Evolutionary conservation across 2,113 vertebrate genomes (phyloP), one percentile per base, ranked within the genome.

Genomic region (Amblyornis subalaris): DNA sequence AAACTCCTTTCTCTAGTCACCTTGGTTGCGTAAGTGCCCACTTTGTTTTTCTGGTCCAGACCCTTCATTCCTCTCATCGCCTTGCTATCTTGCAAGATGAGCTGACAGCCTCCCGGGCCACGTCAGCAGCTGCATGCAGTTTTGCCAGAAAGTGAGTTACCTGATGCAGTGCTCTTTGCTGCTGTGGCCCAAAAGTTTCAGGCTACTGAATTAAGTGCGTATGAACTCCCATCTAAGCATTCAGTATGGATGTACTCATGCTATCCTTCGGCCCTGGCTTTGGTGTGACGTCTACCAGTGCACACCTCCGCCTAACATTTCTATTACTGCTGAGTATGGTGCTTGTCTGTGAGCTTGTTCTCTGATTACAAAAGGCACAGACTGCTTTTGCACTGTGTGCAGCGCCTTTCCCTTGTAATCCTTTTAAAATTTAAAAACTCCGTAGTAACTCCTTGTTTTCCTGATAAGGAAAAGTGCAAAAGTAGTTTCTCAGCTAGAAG

Each of bases 181-280:
- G 16, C 12, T 45, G 15, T 50, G 25, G 18, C 20, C 10, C 18
- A 1, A 26, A 28, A 62, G 33, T 33, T 77, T 70, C 64, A 58
- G 42, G 14, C 47, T 70, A 25, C 9, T 20, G 26, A 69, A 22
- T 31, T 48, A 88, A 66, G 47, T 54, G 62, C 64, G 51, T 7
- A 4, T 70, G 28, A 66, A 16, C 5, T 12, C 19, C 5, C 6
- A 35, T 4, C 24, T 60, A 60, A 60, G 14, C 22, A 16, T 76
- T 55, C 28, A 47, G 1, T 28, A 21, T 7, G 38, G 33, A 58
- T 8, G 7, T 25, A 38, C 13, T 36, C 2, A 1, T 3, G n/a
- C 50, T 50, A 5, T 23, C 20, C 40, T 73, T 26, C 73, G 57
- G 55, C 5, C 7, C 22, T 31, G 20, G 10, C 28, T 89, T 84